Evolutionary conservation across 2,888 invertebrate genomes (phyloP).

Genomic region (Pseudeuparius sepicola): DNA sequence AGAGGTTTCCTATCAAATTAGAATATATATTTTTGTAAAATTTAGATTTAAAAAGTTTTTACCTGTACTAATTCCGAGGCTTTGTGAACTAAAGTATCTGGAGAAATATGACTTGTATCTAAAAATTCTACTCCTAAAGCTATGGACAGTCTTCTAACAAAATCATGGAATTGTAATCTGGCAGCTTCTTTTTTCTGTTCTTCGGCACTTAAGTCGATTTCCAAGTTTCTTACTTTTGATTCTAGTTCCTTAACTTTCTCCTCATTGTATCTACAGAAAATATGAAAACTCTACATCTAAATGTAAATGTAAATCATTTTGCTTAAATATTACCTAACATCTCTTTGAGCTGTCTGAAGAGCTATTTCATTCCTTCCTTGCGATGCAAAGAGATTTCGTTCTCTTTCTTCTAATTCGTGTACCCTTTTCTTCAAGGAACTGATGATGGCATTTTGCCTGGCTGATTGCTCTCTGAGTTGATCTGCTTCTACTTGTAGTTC

Average conservation of each 20-base stretch:
- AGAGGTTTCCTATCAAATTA: slow-evolving; percentile 33
- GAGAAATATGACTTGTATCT: slow-evolving; percentile 54
- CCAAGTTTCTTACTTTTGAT: slow-evolving; percentile 61
- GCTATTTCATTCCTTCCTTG: slow-evolving; percentile 58
- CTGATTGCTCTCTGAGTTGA: slow-evolving; percentile 69
- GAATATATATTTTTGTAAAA: not conserved
- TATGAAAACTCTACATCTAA: too few relatives aligned
- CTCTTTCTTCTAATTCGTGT: slow-evolving; percentile 68
- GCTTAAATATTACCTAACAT: slow-evolving; percentile 39
- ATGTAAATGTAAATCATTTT: slow-evolving; percentile 1
- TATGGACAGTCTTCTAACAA: slow-evolving; percentile 59
- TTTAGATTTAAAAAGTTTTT: slow-evolving; percentile 12
- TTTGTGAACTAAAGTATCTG: slow-evolving; percentile 65
- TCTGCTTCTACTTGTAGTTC: slow-evolving; percentile 74
- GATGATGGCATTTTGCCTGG: slow-evolving; percentile 71
- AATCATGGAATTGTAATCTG: slow-evolving; percentile 55
- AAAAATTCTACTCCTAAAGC: slow-evolving; percentile 63
- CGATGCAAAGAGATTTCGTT: slow-evolving; percentile 54
- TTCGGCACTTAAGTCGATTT: slow-evolving; percentile 60
- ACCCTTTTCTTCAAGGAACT: slow-evolving; percentile 70
- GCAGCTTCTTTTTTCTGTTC: slow-evolving; percentile 67
- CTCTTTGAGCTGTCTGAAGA: slow-evolving; percentile 64
- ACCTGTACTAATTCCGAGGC: slow-evolving; percentile 69
- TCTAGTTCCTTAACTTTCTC: slow-evolving; percentile 69
- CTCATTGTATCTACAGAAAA: slow-evolving; percentile 46